These are phyloP conservation scores for Neodiprion virginianus DNA, from an alignment of 1,140 invertebrate species.

Conservation along the genomic window DNA sequence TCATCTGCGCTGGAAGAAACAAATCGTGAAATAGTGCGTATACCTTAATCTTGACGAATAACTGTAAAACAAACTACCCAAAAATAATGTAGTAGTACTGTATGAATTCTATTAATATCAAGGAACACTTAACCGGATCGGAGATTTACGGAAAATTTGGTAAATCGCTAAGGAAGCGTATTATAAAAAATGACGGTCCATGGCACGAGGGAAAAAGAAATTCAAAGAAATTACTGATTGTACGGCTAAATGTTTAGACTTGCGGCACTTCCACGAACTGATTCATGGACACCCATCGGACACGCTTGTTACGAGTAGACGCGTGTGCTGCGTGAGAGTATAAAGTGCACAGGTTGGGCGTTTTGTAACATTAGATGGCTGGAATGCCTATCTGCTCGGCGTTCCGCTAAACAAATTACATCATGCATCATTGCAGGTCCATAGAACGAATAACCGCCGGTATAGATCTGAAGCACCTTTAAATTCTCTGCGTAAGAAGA, in stretches of 20 bases:
- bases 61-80: too few species aligned
- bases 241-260: neutral
- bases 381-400: slow-evolving; percentile 1
- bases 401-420: slow-evolving; percentile 5
- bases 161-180: too few species aligned
- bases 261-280: neutral
- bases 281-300: neutral
- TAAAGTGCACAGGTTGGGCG: slow-evolving; percentile 12
- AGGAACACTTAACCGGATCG: too few species aligned
- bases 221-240: too few species aligned
- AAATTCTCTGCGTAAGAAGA: too few species aligned
- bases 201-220: too few species aligned
- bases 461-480: too few species aligned
- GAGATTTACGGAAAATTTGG: too few species aligned
- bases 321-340: slow-evolving; percentile 8
- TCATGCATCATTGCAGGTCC: neutral
- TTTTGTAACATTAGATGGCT: slow-evolving; percentile 3
- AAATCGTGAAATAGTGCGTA: slow-evolving; percentile 7
- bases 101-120: too few species aligned
- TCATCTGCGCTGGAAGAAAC: slow-evolving; percentile 38
- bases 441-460: neutral
- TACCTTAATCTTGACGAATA: neutral
- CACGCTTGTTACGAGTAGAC: neutral
- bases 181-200: too few species aligned
- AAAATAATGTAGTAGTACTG: too few species aligned